Evolutionary conservation across 2,113 vertebrate species (phyloP), one percentile per base, ranked within the genome.

Genomic region (Nannobrachium achirus): DNA sequence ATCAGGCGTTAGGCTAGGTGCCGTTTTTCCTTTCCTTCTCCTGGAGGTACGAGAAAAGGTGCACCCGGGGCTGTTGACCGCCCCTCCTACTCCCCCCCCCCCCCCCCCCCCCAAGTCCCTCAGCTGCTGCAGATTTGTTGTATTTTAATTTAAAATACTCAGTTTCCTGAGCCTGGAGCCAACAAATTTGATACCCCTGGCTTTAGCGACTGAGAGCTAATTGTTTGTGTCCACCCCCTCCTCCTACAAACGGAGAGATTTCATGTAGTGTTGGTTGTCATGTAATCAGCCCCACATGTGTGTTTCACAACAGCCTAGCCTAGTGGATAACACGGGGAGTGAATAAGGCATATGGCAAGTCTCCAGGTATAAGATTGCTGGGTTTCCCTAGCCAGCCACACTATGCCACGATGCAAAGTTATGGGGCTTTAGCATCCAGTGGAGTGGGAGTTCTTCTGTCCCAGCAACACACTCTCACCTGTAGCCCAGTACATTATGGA

Each of bases 271-370:
- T 87, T 68, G 63, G 79, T 72, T 83, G 76, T 74, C 65, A 59
- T 69, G 45, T 90, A 89, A 90, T 84, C 66, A 83, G 53, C 51
- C 63, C 78, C 84, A 89, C 82, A 89, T 89, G 90, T 48, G 48
- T 45, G 62, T 86, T 88, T 80, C 73, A 79, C 72, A 82, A 83
- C 64, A 78, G 65, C 40, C 42, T 40, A 65, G 69, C 15, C 46
- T 45, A 9, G 63, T 65, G 69, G 69, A 78, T 65, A 75, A 81
- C 63, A 70, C 59, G 41, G 50, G 61, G 57, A 73, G 42, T 68
- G 25, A 75, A 83, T 16, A 10, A 48, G 69, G 55, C 45, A 53
- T 57, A 71, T 68, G 69, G 71, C 72, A 41, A 10, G 40, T 10
- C 25, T 86, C 80, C 78, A 88, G 81, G 70, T 25, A 55, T 64